Evolutionary conservation across 2,888 invertebrate genomes (phyloP).

Genomic region (Chrysina gloriosa): DNA sequence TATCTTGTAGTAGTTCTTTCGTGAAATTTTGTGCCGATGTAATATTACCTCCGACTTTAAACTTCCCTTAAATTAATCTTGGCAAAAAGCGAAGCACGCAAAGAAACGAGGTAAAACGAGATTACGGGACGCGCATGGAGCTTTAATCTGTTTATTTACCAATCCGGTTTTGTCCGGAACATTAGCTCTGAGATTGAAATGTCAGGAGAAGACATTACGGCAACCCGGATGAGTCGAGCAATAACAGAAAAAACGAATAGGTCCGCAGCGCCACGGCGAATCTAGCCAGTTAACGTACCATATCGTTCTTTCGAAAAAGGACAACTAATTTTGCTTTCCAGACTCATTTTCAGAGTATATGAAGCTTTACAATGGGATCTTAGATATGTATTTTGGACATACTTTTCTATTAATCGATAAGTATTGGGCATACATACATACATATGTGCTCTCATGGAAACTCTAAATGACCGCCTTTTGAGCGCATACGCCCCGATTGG

Average conservation of each 20-base stretch:
- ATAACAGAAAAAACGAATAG: neutral
- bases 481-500: too few relatives aligned
- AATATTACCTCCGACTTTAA: neutral
- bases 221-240: slow-evolving; percentile 1
- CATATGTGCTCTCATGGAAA: too few relatives aligned
- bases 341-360: neutral
- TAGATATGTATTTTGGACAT: too few relatives aligned
- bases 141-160: slow-evolving; percentile 28
- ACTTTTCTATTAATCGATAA: too few relatives aligned
- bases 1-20: neutral
- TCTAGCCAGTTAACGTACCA: neutral
- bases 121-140: neutral
- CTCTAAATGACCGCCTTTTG: too few relatives aligned
- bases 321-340: neutral
- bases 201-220: slow-evolving; percentile 24
- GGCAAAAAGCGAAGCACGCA: neutral
- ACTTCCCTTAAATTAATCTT: neutral
- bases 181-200: slow-evolving; percentile 16
- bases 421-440: too few relatives aligned
- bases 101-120: neutral
- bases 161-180: slow-evolving; percentile 22
- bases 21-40: neutral
- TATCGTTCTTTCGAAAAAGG: slow-evolving; percentile 9
- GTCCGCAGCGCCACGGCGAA: neutral
- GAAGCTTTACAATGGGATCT: neutral